Evolutionary conservation across 2,888 invertebrate genomes (phyloP).

Genomic region (Suillia variegata): DNA sequence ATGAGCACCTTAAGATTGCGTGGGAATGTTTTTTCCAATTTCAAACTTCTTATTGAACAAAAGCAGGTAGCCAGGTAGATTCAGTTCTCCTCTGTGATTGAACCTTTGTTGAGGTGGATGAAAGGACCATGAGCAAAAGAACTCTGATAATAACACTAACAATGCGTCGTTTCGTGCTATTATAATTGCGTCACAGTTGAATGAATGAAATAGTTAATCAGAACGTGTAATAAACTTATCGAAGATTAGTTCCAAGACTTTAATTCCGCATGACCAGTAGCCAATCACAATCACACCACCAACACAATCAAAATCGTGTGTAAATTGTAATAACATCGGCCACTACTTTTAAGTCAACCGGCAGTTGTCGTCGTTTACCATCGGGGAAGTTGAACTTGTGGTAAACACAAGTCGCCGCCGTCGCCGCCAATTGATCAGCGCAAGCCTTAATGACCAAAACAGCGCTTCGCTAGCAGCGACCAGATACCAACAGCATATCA

Average conservation of each 20-base stretch:
- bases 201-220: too few species aligned
- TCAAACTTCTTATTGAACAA: too few species aligned
- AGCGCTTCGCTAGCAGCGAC: not conserved
- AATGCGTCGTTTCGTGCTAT: too few species aligned
- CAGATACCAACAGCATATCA: not conserved
- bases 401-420: not conserved
- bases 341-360: not conserved
- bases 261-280: too few species aligned
- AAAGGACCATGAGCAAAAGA: too few species aligned
- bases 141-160: too few species aligned
- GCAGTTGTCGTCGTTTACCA: not conserved
- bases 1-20: conserved; percentile 31
- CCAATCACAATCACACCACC: not conserved
- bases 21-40: conserved; percentile 6
- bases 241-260: too few species aligned
- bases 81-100: too few species aligned
- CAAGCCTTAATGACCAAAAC: conserved; percentile 13
- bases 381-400: not conserved
- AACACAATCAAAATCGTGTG: conserved; percentile 11
- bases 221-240: too few species aligned
- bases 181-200: too few species aligned
- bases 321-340: conserved; percentile 12
- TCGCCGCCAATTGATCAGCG: not conserved
- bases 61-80: too few species aligned
- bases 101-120: too few species aligned